phyloP scores from a whole-genome alignment of 2,797 vertebrate species.

The Argya squamiceps region DNA sequence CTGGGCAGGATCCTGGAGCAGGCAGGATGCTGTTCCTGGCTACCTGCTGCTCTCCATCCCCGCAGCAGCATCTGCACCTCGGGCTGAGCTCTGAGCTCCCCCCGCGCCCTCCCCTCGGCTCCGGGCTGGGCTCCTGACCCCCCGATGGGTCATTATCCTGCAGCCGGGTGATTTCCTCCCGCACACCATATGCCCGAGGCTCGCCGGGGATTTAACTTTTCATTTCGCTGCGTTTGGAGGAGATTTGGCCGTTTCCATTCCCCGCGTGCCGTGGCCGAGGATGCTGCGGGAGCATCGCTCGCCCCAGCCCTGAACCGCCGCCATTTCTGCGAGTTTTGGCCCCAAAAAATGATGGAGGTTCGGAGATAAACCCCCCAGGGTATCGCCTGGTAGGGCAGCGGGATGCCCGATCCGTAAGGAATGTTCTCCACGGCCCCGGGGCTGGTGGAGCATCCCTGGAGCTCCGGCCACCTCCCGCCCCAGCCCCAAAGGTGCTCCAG shows the following conservation, averaged over 20 bases:
- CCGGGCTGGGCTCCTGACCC: not conserved
- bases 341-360: rapidly evolving
- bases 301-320: rapidly evolving
- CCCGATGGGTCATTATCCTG: constrained; percentile 32
- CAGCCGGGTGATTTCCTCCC: not conserved
- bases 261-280: not conserved
- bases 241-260: not conserved
- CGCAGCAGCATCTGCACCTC: not conserved
- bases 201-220: not conserved
- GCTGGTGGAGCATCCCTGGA: not conserved
- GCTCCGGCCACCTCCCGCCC: rapidly evolving
- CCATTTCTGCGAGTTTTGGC: rapidly evolving
- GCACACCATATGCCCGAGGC: constrained; percentile 47
- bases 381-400: rapidly evolving
- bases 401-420: rapidly evolving
- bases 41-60: not conserved
- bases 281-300: not conserved
- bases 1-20: not conserved
- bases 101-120: not conserved
- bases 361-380: not conserved
- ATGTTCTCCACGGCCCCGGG: rapidly evolving
- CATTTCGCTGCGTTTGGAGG: not conserved
- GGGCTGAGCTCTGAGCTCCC: not conserved
- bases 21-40: not conserved
- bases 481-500: not conserved